Conservation (phyloP, 2,797 vertebrate species). For the Argya squamiceps region DNA sequence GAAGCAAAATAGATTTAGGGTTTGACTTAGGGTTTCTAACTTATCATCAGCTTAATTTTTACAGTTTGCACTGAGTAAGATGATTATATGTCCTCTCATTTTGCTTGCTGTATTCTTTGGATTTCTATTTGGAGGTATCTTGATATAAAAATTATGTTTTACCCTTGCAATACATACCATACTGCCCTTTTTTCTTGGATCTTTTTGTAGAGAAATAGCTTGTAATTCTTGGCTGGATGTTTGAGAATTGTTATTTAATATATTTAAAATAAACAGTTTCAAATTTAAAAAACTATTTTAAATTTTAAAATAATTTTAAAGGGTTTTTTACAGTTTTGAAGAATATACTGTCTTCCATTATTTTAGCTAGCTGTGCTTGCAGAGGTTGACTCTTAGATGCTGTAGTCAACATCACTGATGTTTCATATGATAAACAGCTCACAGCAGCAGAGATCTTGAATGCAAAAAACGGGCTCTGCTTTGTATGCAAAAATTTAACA, state of each 20-base stretch:
- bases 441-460: neutral
- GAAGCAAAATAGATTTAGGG: neutral
- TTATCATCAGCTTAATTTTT: neutral
- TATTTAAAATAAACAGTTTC: neutral
- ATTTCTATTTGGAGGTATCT: neutral
- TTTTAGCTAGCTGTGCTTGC: neutral
- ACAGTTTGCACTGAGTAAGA: neutral
- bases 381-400: neutral
- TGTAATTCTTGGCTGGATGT: neutral
- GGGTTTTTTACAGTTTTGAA: neutral
- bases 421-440: neutral
- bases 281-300: neutral
- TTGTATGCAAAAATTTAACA: neutral
- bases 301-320: neutral
- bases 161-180: neutral
- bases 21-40: neutral
- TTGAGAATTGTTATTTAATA: neutral
- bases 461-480: neutral
- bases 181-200: neutral
- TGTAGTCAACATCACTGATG: neutral
- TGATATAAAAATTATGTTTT: neutral
- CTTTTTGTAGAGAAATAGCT: neutral
- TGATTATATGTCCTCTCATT: neutral
- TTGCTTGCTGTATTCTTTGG: neutral
- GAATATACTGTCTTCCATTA: neutral